Evolutionary conservation across 2,888 invertebrate genomes (phyloP).

Genomic region (Andrena trimmerana): DNA sequence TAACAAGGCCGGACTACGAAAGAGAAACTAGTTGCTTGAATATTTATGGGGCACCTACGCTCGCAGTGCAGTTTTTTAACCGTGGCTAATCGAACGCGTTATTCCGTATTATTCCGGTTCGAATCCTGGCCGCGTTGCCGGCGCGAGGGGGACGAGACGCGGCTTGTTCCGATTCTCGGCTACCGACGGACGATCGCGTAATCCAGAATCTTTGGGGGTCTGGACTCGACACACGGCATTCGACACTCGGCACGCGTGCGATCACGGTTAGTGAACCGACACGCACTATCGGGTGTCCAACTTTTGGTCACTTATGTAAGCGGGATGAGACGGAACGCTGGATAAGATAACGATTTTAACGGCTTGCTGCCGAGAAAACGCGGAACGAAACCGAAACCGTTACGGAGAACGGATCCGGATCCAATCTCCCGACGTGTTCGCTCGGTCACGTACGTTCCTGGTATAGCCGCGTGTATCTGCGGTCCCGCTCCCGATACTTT

Average conservation of each 20-base stretch:
- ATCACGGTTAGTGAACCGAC: neutral
- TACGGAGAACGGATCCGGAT: no score
- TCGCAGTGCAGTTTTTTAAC: neutral
- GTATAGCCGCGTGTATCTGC: no score
- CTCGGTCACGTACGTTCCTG: no score
- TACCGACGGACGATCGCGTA: neutral
- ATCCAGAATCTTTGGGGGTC: neutral
- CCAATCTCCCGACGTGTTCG: no score
- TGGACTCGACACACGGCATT: no score
- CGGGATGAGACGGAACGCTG: neutral
- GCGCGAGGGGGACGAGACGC: neutral
- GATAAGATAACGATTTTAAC: conserved; percentile 24
- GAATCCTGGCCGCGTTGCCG: no score
- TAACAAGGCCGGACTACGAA: conserved; percentile 1
- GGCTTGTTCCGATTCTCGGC: neutral
- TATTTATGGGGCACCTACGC: conserved; percentile 30
- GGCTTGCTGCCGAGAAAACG: neutral
- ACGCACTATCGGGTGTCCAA: conserved; percentile 5
- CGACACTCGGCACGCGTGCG: neutral
- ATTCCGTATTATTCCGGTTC: conserved; percentile 8
- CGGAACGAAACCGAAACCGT: no score
- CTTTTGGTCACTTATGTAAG: conserved; percentile 12
- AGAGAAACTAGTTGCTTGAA: conserved; percentile 3
- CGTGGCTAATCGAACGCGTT: conserved; percentile 23
- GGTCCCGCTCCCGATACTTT: no score